Base-by-base conservation (phyloP, 30 jellyfish, hydroid and myxozoan species). In the Turritopsis dohrnii region DNA sequence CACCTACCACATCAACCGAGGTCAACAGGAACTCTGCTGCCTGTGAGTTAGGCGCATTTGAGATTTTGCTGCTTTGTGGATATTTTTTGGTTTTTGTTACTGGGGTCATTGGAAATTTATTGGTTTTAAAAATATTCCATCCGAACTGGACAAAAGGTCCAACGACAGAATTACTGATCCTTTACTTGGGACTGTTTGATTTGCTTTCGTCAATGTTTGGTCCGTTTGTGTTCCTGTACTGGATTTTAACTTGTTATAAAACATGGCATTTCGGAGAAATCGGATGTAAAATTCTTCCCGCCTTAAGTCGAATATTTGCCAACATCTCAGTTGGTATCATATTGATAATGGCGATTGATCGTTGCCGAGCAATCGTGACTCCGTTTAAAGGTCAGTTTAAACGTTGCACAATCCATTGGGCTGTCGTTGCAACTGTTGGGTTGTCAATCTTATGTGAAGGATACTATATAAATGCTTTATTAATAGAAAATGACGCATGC, bases 241-340 rank as follows among this genome's bases (percentile, higher is more conserved):
- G 94, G 94, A 88, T 82, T 13, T 30, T 79, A 27, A 82, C 93
- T 0, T 80, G 87, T 52, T 81, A 7, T 53, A 28, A 81, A 4
- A 76, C 81, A 53, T 93, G 98, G 98, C 87, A 88, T 72, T 93
- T 93, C 54, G 98, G 98, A 0, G n/a, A 72, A n/a, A 21, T 81
- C 69, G 98, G 95, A 0, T 93, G 98, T 52, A 93, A 88, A 82
- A 53, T 93, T 16, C 79, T 93, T 16, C 89, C 91, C 0, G 88
- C 94, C 1, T 52, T 93, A 13, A 79, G 90, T 1, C 96, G 95
- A 0, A 52, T 88, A 26, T 29, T 87, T 21, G 81, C 96, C 7
- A 85, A 90, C 18, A 72, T 87, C 17, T 93, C 98, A 27, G 30
- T 89, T 17, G 93, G 88, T 18, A 79, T 93, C 9, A 88, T 93